Percentiles rank a stretch among this genome's conserved stretches.
Evolutionary conservation across 2,797 vertebrate genomes (phyloP).

Genomic region (Enteromius fasciolatus): DNA sequence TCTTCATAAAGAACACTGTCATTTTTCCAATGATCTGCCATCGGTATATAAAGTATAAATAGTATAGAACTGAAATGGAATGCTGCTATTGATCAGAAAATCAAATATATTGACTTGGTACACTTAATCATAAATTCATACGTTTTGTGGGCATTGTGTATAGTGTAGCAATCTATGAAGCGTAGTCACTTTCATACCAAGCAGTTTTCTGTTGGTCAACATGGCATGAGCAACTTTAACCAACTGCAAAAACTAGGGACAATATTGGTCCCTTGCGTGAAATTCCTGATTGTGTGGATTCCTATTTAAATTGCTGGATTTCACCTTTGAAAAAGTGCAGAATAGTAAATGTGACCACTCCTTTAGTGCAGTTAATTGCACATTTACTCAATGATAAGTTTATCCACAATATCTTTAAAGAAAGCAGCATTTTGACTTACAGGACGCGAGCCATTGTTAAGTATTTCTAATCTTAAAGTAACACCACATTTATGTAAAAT

Average conservation of each 20-base stretch:
- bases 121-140: constrained; percentile 9
- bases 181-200: neutral
- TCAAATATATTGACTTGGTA: constrained; percentile 35
- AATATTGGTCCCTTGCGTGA: neutral
- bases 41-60: constrained; percentile 10
- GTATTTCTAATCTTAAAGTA: neutral
- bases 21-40: constrained; percentile 30
- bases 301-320: neutral
- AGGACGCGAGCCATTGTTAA: neutral
- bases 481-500: neutral
- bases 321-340: neutral
- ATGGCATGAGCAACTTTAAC: neutral
- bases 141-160: neutral
- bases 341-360: neutral
- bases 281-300: neutral
- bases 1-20: constrained; percentile 28
- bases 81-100: constrained; percentile 44
- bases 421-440: constrained; percentile 22
- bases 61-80: constrained; percentile 45
- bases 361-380: neutral
- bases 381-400: neutral
- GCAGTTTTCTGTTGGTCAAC: neutral
- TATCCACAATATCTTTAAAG: neutral
- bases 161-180: neutral
- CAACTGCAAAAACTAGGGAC: neutral